Evolutionary conservation across 2,888 invertebrate genomes (phyloP).

Genomic region (Notodonta ziczac): DNA sequence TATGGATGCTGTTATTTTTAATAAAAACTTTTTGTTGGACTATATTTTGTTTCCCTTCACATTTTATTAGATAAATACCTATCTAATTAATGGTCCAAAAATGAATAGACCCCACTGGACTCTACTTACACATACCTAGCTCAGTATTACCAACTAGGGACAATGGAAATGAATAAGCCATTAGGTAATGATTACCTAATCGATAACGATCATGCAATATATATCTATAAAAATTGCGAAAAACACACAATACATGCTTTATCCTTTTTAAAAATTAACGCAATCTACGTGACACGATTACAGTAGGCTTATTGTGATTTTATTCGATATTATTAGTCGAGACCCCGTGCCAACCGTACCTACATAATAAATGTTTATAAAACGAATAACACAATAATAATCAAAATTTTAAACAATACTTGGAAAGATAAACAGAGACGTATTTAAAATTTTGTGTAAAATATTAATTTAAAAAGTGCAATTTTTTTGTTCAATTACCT

Average conservation of each 20-base stretch:
- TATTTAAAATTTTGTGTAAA: too few relatives aligned
- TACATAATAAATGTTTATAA: neutral
- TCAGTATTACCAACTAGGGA: neutral
- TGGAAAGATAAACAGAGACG: too few relatives aligned
- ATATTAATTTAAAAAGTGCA: too few relatives aligned
- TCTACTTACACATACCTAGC: too few relatives aligned
- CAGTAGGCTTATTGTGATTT: slow-evolving; percentile 22
- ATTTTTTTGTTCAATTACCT: neutral
- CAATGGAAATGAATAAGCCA: neutral
- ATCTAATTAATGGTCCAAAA: too few relatives aligned
- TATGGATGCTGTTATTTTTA: too few relatives aligned
- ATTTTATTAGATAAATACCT: too few relatives aligned
- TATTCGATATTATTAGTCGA: slow-evolving; percentile 17
- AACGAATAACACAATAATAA: too few relatives aligned
- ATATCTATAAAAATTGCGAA: slow-evolving; percentile 9
- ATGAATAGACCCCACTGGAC: too few relatives aligned
- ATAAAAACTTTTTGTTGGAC: too few relatives aligned
- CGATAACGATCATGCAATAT: slow-evolving; percentile 13
- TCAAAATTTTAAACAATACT: neutral
- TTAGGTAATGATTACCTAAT: slow-evolving; percentile 6
- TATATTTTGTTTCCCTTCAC: too few relatives aligned
- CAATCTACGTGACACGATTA: slow-evolving; percentile 67
- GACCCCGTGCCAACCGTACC: neutral
- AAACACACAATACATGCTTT: slow-evolving; percentile 42
- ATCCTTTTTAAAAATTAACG: slow-evolving; percentile 38